Evolutionary conservation across 2,797 vertebrate species (phyloP), one percentile per base, ranked within the genome.

Genomic region (Lindbergichthys nudifrons): DNA sequence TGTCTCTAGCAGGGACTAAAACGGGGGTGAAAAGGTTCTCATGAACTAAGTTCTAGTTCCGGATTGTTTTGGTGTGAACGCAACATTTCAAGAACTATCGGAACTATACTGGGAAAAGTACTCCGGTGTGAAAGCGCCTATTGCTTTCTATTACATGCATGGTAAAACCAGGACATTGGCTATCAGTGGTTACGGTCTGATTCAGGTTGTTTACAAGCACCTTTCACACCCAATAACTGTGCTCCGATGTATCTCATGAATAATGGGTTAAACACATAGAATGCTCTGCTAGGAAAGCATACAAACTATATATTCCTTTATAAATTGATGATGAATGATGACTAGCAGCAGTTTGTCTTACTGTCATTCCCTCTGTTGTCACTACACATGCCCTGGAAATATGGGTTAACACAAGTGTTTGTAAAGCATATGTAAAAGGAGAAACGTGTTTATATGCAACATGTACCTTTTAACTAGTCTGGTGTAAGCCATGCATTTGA

Each of bases 131-230:
- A 26, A 26, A 26, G 26, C 26, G 26, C 26, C 26, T 26, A 14
- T 6, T 65, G 48, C 36, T 26, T 12, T 54, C 21, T 41, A 52
- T 60, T 76, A 42, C 45, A 72, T 51, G 32, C 68, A 15, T 59
- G 48, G 41, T 41, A 47, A 30, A 57, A 59, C 64, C 41, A 60
- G 59, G 67, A 52, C 51, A 54, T 63, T 63, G 23, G 63, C 41
- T 70, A n/a, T 66, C 36, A 58, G 39, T 43, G 1, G 64, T 51
- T 57, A 46, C 10, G 14, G n/a, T 64, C 69, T 58, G 65, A 64
- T 59, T 75, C 53, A 36, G 39, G 32, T 51, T 82, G 70, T 80
- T 86, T 47, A 75, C 61, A 73, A 47, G 52, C 23, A 75, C 26
- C 50, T 73, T 47, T 79, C 56, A 78, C 59, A 81, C 39, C 10